Conservation (phyloP, 1,140 invertebrate genomes). For the Pararge aegeria region DNA sequence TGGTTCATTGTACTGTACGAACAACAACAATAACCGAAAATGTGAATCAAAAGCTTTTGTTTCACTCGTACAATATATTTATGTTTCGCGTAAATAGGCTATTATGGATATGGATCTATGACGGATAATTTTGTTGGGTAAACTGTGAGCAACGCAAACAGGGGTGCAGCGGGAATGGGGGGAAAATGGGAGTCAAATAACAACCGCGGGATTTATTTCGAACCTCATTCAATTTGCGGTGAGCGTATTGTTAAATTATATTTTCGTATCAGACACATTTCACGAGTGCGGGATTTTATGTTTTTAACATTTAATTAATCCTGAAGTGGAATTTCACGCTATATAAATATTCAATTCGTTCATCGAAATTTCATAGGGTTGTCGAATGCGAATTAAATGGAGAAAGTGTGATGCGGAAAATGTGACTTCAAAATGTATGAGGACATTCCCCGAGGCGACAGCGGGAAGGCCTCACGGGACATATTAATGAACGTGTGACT, state of each 20-base stretch:
- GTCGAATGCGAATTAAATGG: constrained; percentile 19
- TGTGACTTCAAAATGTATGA: constrained; percentile 43
- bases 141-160: constrained; percentile 59
- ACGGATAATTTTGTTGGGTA: constrained; percentile 48
- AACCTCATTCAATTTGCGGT: constrained; percentile 74
- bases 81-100: constrained; percentile 9
- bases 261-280: constrained; percentile 48
- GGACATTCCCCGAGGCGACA: constrained; percentile 45
- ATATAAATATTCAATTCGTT: constrained; percentile 19
- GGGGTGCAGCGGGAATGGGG: constrained; percentile 53
- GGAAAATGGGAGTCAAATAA: constrained; percentile 60
- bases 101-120: constrained; percentile 28
- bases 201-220: constrained; percentile 72
- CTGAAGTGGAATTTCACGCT: constrained; percentile 6
- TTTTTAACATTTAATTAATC: constrained; percentile 33
- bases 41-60: constrained; percentile 12
- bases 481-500: constrained; percentile 57
- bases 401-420: constrained; percentile 53
- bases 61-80: background rate
- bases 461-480: constrained; percentile 44
- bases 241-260: constrained; percentile 70
- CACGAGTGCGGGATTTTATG: constrained; percentile 33
- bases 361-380: constrained; percentile 11
- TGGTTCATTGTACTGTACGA: background rate
- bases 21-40: background rate